Evolutionary conservation across 2,113 vertebrate species (phyloP).

Genomic region (Misgurnus mizolepis): DNA sequence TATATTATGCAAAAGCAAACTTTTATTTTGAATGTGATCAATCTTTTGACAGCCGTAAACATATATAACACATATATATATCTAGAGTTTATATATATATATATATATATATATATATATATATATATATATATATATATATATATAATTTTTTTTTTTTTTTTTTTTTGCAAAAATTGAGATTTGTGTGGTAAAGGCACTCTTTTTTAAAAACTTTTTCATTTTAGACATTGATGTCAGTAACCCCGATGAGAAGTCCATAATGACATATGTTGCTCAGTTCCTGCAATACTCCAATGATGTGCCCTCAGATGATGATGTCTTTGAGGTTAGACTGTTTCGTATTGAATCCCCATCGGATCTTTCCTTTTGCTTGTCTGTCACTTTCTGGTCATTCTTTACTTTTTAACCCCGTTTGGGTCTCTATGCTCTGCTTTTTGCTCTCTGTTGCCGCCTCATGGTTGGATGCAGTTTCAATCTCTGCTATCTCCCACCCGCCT

Average conservation of each 20-base stretch:
- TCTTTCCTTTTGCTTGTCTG: background rate
- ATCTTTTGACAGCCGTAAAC: too few relatives aligned
- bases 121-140: too few relatives aligned
- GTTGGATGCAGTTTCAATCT: conserved; percentile 45
- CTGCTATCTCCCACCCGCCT: conserved; percentile 48
- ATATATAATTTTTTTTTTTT: too few relatives aligned
- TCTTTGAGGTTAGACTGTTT: conserved; percentile 73
- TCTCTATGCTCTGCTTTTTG: background rate
- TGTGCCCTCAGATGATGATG: conserved; percentile 62
- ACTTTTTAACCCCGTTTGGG: background rate
- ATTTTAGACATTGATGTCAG: conserved; percentile 82
- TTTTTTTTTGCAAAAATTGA: too few relatives aligned
- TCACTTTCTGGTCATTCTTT: background rate
- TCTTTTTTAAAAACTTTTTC: background rate
- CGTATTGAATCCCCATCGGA: background rate
- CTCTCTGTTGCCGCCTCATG: background rate
- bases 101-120: too few relatives aligned
- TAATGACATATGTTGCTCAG: conserved; percentile 92
- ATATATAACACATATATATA: too few relatives aligned
- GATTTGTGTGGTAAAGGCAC: too few relatives aligned
- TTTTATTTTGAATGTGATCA: too few relatives aligned
- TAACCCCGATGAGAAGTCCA: conserved; percentile 90
- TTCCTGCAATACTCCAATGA: conserved; percentile 88
- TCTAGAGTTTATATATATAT: too few relatives aligned
- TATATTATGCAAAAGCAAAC: too few relatives aligned